Evolutionary conservation across 2,797 vertebrate species (phyloP), one percentile per base, ranked within the genome.

Genomic region (Enteromius thamalakanensis): DNA sequence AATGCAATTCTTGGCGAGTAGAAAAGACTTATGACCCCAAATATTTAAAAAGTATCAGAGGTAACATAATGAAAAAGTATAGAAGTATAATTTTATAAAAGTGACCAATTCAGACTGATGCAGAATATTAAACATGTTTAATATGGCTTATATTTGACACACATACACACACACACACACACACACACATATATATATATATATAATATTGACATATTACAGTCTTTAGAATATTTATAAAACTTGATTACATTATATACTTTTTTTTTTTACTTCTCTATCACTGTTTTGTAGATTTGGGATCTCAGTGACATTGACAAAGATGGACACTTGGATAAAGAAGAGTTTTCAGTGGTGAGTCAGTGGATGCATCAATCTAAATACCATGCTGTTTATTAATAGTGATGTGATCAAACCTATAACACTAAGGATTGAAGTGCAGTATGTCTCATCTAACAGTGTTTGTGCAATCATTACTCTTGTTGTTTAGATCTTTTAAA

Each of bases 261-360:
- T 32, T 32, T 32, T 32, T 60, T 60, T 29, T 4, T n/a, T 29
- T 0, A 9, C 8, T 77, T 49, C 85, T 23, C 68, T 74, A 82
- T 64, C 79, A 64, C 80, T 17, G 37, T 53, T 68, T 62, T 47
- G 14, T 51, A 99, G 98, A 97, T 99, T 87, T 99, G 98, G 98
- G 97, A 99, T 87, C 95, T 99, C 79, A 98, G 97, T 89, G 98
- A 99, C 89, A 96, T 98, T 0, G 97, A 98, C 90, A 98, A 97
- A 92, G 97, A 99, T 84, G 98, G 98, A 32, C 93, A 96, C 85
- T 91, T 99, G 94, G 98, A 99, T 91, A 97, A 95, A 91, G 98
- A 99, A 0, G 98, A 99, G 90, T 99, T 99, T 89, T 95, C 95
- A 81, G 98, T 99, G 96, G 98, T 99, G 92, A 90, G 95, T 86